Base-by-base conservation (phyloP, 2,113 vertebrate genomes). In the Toxostoma redivivum region DNA sequence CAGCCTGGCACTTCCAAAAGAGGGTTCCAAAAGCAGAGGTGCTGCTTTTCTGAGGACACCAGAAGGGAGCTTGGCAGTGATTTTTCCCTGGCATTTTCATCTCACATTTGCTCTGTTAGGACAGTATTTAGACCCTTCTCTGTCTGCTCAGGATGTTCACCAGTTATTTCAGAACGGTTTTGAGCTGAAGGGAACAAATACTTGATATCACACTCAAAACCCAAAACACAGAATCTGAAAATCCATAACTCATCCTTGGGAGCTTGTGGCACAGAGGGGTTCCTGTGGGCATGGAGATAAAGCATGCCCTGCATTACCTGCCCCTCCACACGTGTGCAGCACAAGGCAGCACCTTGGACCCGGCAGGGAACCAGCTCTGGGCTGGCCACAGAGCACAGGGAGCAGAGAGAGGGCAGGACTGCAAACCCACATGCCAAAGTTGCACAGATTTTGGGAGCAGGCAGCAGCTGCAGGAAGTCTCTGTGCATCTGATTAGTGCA, bases 401-500 rank as follows among this genome's bases (percentile, higher is more conserved):
- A 70, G 50, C 18, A 2, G n/a, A n/a, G 31, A 58, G 31, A 11
- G 25, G 48, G 45, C 57, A 44, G 37, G 47, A 7, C 16, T 40
- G 66, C 54, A 50, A 47, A 44, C 81, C 74, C 1, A 0, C 71
- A 27, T 9, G 19, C 20, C 48, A 20, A 40, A 72, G 77, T n/a
- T 47, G 42, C 33, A 20, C 44, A 6, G 2, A 45, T 48, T 77
- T 70, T 2, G 3, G 69, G 93, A 82, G 88, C 96, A 94, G 98
- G 71, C 40, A 13, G 88, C 51, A 54, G 93, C 97, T 97, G 96
- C 62, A 65, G 98, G 97, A 97, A 96, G 96, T 94, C 97, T 88
- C 98, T 73, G 89, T 98, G 99, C 98, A 98, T 99, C 98, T 98
- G 98, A 99, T 99, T 96, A 97, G 98, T 97, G 96, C 98, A 98